Base-by-base conservation (phyloP, 2,888 invertebrate genomes). In the Noctua janthina region DNA sequence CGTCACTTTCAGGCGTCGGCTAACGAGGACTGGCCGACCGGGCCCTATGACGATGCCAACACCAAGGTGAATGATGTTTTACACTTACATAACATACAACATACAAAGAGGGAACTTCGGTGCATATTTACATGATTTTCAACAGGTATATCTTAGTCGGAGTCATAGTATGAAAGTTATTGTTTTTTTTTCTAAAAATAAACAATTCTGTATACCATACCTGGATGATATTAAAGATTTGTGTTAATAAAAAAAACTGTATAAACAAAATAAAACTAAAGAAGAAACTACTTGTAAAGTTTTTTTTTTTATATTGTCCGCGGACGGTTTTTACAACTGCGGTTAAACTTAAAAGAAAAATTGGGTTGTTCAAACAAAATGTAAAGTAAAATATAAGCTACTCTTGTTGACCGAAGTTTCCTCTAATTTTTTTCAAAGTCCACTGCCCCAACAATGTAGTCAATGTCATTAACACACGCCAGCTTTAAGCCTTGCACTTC, bases 21-120 rank as follows among this genome's bases (percentile, higher is more conserved):
- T 96, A 96, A 95, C 95, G 96, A 92, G 91, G 96, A 95, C 93
- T 95, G 95, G 94, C 95, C 95, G 91, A 96, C 95, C 93, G 96
- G 95, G 93, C 94, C 92, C 91, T 94, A 92, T 94, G 96, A 96
- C 93, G 96, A 96, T 94, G 94, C 94, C 91, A 96, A 96, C 91
- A 96, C 96, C 74, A 96, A 97, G 96, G 96, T 97, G 96, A 97
- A 90, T 95, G 91, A 92, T 87, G 85, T 91, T 90, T 92, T 91
- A 87, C 86, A 87, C 73, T 84, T 90, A 85, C 83, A 79, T 80
- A 84, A 85, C 82, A 79, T 80, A 84, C 76, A 64, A 84, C 77
- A 64, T 79, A 54, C 43, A 29, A 20, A 70, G 74, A 20, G 79
- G 82, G 85, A 84, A 86, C 83, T 85, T 83, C 71, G 79, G 79